Base-by-base conservation (phyloP, 23 tunicate species). In the Pegea sp. region DNA sequence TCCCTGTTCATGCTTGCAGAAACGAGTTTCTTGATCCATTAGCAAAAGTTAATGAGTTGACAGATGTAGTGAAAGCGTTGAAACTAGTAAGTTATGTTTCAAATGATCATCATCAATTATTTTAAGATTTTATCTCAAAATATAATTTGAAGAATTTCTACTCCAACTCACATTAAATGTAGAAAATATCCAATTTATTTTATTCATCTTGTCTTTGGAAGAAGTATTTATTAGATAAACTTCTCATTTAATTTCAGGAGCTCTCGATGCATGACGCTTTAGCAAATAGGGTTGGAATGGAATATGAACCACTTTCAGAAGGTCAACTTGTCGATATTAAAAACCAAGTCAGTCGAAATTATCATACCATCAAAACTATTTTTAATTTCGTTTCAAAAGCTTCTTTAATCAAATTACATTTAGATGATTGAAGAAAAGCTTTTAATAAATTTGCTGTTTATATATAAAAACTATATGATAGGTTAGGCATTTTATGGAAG, bases 1-100 rank as follows among this genome's bases (percentile, higher is more conserved):
- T 84, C 2, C 66, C 84, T 7, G 95, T 84, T 4, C 65, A 84
- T 31, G 68, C 95, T 1, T 66, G 72, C 19, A 30, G 58, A 0
- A 84, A 73, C 43, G 84, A 72, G 24, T 72, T 59, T 53, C 74
- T 61, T 42, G 95, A 84, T 48, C 95, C 95, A 44, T 84, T 77
- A 77, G 23, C 69, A n/a, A 67, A 69, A 23, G 81, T 84, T 2
- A 60, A 64, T n/a, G 76, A 84, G 28, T 66, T 84, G 22, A 66
- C 69, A 27, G 44, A 33, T 22, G 76, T 73, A 57, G 70, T 84
- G 22, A 63, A 57, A 34, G 61, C 66, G 26, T 62, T 73, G 2
- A 84, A 84, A 54, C 75, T 64, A 64, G 92, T 79, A 29, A 50
- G 53, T 6, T 46, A 31, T 33, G 28, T 58, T 0, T 56, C 1